phyloP scores from a whole-genome alignment of 2,113 vertebrate species.

The Athene cunicularia region DNA sequence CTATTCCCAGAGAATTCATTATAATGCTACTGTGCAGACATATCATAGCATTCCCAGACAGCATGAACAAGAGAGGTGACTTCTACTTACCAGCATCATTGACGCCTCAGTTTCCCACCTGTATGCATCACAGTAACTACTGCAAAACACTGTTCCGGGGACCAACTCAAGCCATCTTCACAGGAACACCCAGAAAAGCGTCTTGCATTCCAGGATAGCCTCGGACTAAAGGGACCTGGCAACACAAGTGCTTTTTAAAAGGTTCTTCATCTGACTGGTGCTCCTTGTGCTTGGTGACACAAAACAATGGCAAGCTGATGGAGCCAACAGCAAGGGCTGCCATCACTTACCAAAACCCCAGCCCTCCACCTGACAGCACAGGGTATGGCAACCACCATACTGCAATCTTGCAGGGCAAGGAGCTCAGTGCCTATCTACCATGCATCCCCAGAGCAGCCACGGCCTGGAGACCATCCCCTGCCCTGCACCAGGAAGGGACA shows the following conservation, averaged over 20 bases:
- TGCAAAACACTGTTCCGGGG: background rate
- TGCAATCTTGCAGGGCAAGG: fast-evolving
- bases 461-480: background rate
- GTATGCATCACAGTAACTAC: background rate
- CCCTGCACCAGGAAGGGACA: background rate
- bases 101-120: background rate
- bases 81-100: background rate
- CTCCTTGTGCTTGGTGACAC: background rate
- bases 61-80: background rate
- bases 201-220: background rate
- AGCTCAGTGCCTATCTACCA: background rate
- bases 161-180: background rate
- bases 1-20: background rate
- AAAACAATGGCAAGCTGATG: background rate
- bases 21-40: background rate
- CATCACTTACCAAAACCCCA: background rate
- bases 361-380: background rate
- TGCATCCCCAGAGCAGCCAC: too few species aligned
- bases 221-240: background rate
- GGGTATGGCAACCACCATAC: background rate
- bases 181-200: background rate
- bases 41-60: background rate
- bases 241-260: background rate
- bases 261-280: background rate
- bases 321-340: background rate